phyloP scores from a whole-genome alignment of 2,113 vertebrate species.

The Abramis brama region DNA sequence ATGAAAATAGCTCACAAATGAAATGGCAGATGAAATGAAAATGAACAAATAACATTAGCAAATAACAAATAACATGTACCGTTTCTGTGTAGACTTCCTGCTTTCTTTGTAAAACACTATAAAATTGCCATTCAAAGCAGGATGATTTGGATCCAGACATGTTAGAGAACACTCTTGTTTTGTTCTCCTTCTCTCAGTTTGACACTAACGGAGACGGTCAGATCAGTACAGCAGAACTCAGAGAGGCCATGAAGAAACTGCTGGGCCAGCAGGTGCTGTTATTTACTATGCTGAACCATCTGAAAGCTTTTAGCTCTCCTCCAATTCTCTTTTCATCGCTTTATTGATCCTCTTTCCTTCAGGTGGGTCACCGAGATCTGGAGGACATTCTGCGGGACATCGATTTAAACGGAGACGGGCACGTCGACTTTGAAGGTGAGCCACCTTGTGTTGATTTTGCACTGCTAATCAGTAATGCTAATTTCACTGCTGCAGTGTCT shows the following conservation, averaged over 20 bases:
- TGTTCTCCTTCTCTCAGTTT: slow-evolving; percentile 77
- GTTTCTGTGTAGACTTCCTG: background rate
- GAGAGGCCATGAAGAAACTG: slow-evolving; percentile 97
- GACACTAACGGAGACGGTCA: slow-evolving; percentile 96
- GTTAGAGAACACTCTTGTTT: background rate
- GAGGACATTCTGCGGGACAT: slow-evolving; percentile 96
- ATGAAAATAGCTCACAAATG: background rate
- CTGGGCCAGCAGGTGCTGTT: slow-evolving; percentile 90
- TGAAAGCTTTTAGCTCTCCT: slow-evolving; percentile 21
- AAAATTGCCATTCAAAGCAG: background rate
- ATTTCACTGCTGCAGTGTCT: slow-evolving; percentile 1
- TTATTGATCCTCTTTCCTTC: slow-evolving; percentile 46
- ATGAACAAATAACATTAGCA: background rate
- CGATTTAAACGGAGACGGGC: slow-evolving; percentile 95
- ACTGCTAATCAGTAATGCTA: slow-evolving; percentile 10
- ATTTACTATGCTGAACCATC: slow-evolving; percentile 16
- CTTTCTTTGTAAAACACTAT: background rate
- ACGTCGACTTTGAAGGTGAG: slow-evolving; percentile 96
- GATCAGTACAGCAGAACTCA: slow-evolving; percentile 92
- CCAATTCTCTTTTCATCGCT: background rate
- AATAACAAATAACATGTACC: too few species aligned
- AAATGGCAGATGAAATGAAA: background rate
- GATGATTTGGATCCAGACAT: background rate
- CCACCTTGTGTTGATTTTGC: background rate
- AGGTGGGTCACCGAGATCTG: slow-evolving; percentile 93